Conservation (phyloP, 1,140 invertebrate species). For the Drosophila nigrodunni region DNA sequence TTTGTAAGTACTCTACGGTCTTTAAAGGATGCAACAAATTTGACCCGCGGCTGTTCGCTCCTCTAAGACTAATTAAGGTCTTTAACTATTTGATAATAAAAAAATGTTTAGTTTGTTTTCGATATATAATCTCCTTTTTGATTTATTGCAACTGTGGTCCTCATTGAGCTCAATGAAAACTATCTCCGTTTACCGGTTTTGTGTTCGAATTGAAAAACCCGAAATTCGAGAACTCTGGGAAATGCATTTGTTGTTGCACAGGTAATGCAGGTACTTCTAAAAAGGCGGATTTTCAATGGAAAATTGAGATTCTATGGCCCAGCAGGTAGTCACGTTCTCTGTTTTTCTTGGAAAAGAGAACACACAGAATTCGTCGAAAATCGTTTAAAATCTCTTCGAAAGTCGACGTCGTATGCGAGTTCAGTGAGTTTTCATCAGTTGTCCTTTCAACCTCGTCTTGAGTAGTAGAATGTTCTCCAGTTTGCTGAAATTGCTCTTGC, state of each 20-base stretch:
- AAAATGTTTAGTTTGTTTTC: slow-evolving; percentile 69
- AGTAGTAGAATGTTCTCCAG: slow-evolving; percentile 45
- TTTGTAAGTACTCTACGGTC: slow-evolving; percentile 54
- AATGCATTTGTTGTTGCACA: slow-evolving; percentile 26
- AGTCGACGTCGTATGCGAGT: slow-evolving; percentile 21
- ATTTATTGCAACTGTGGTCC: neutral
- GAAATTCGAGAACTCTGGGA: slow-evolving; percentile 35
- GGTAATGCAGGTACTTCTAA: slow-evolving; percentile 33
- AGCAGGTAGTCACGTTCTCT: slow-evolving; percentile 58
- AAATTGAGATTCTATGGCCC: slow-evolving; percentile 57
- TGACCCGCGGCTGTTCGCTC: slow-evolving; percentile 42
- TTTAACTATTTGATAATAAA: slow-evolving; percentile 62
- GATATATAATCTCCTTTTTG: slow-evolving; percentile 5
- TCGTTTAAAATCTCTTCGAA: neutral
- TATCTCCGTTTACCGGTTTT: neutral
- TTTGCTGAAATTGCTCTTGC: slow-evolving; percentile 36
- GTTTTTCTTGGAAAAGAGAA: slow-evolving; percentile 52
- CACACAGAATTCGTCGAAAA: slow-evolving; percentile 41
- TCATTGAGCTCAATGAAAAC: neutral
- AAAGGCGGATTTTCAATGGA: slow-evolving; percentile 55
- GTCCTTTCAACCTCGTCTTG: slow-evolving; percentile 54
- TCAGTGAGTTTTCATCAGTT: slow-evolving; percentile 37
- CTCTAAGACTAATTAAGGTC: slow-evolving; percentile 46
- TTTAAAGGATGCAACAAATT: slow-evolving; percentile 46
- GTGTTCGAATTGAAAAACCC: neutral